phyloP scores from a whole-genome alignment of 2,113 vertebrate genomes.

The Rattus rattus region DNA sequence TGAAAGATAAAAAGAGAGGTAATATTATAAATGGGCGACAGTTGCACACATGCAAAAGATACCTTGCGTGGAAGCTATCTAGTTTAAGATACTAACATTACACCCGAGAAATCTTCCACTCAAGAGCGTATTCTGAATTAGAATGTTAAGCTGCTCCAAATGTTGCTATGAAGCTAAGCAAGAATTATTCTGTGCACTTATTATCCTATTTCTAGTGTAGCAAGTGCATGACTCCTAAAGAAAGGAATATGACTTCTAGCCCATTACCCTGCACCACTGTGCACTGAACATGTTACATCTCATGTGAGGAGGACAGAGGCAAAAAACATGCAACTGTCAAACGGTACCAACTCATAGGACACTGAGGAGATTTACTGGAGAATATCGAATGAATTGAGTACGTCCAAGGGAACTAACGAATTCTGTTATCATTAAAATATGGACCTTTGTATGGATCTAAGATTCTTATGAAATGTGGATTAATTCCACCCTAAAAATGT shows the following conservation, averaged over 20 bases:
- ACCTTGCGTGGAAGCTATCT: neutral
- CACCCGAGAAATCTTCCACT: neutral
- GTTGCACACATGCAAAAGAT: neutral
- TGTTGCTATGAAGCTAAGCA: neutral
- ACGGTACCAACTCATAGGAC: neutral
- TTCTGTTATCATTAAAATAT: conserved; percentile 66
- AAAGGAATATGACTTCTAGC: conserved; percentile 45
- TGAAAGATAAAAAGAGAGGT: neutral
- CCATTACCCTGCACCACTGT: conserved; percentile 60
- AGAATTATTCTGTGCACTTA: neutral
- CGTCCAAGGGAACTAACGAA: neutral
- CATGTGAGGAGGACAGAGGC: neutral
- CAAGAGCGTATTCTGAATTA: neutral
- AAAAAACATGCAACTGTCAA: neutral
- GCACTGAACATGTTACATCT: neutral
- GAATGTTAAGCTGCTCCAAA: neutral
- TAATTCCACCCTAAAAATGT: conserved; percentile 61
- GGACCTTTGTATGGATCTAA: conserved; percentile 46
- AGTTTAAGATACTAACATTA: neutral
- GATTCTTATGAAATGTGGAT: conserved; percentile 64
- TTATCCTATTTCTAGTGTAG: neutral
- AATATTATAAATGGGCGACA: neutral
- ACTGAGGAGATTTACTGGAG: conserved; percentile 2
- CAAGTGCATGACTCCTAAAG: neutral
- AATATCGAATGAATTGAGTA: conserved; percentile 60